Base-by-base conservation (phyloP, 2,888 invertebrate species). In the Uropetala carovei region DNA sequence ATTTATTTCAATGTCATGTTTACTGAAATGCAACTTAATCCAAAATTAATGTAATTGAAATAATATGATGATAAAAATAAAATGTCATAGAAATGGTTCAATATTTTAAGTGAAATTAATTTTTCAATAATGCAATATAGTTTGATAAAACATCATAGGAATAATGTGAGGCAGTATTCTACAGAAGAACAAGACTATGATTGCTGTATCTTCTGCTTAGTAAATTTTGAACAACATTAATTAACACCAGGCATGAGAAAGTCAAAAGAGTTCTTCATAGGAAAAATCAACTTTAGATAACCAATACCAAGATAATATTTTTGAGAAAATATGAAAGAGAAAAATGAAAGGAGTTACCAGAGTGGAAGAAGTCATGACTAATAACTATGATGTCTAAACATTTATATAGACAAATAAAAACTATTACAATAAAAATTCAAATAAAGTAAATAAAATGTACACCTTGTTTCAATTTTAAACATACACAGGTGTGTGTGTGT, bases 321-420 rank as follows among this genome's bases (percentile, higher is more conserved):
- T 11, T 75, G 27, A 75, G 75, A 27, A 75, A 75, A 75, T 22
- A 75, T 75, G 22, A 75, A 75, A 75, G 75, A 75, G 75, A 75
- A 75, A 75, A n/a, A 75, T 75, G 75, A 75, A 75, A 75, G 22
- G 75, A 27, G 27, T 75, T 75, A 27, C 27, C 22, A 75, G 22
- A 75, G 75, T 27, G 22, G 75, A 75, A 75, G 75, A 75, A 75
- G 75, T 75, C 75, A 75, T 27, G 27, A 75, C 75, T 27, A 75
- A 27, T 75, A 13, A 75, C 75, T 27, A 75, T 75, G 22, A 75
- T 75, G 27, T 27, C 75, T 75, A 75, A 75, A 75, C 75, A 75
- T 22, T 75, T 75, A 75, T 27, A 27, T 27, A 75, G 75, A 75
- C 27, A 75, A 75, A 18, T 75, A 75, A 5, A 75, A 27, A 27